Percentiles rank a stretch among this genome's conserved stretches.
phyloP scores from a whole-genome alignment of 1,140 invertebrate species.

The Octopus sinensis region DNA sequence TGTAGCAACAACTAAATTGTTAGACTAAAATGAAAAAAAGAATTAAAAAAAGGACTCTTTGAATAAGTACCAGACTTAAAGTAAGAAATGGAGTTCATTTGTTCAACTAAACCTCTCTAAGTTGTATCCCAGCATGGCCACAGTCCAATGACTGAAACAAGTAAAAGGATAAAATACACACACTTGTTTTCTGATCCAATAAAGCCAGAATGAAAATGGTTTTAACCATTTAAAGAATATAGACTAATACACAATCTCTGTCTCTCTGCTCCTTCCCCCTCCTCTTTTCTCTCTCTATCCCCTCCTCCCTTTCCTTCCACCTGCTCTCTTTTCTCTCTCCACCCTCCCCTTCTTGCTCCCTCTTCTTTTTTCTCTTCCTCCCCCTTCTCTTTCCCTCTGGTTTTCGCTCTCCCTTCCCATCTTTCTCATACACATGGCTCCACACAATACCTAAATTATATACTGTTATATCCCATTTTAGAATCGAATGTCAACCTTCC shows the following conservation, averaged over 20 bases:
- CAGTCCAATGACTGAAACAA: too few relatives aligned
- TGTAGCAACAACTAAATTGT: too few relatives aligned
- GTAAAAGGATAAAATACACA: too few relatives aligned
- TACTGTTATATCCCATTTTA: slow-evolving; percentile 24
- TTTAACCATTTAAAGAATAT: too few relatives aligned
- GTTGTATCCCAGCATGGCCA: too few relatives aligned
- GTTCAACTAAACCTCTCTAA: too few relatives aligned
- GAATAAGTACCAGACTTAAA: too few relatives aligned
- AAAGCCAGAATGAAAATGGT: too few relatives aligned
- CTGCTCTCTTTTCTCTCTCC: not conserved
- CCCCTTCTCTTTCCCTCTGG: not conserved
- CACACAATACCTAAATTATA: not conserved
- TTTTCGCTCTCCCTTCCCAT: not conserved
- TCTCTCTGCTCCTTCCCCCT: not conserved
- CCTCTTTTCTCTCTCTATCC: not conserved
- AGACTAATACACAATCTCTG: not conserved
- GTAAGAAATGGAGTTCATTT: too few relatives aligned
- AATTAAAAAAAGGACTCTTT: too few relatives aligned
- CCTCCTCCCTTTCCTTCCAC: not conserved
- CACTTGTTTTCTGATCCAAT: too few relatives aligned
- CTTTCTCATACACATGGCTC: not conserved
- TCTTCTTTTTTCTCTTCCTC: not conserved
- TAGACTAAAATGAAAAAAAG: too few relatives aligned
- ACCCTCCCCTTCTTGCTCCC: not conserved
- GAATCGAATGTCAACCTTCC: slow-evolving; percentile 71